Conservation (phyloP, 1,140 invertebrate genomes). For the Eumaeus atala region DNA sequence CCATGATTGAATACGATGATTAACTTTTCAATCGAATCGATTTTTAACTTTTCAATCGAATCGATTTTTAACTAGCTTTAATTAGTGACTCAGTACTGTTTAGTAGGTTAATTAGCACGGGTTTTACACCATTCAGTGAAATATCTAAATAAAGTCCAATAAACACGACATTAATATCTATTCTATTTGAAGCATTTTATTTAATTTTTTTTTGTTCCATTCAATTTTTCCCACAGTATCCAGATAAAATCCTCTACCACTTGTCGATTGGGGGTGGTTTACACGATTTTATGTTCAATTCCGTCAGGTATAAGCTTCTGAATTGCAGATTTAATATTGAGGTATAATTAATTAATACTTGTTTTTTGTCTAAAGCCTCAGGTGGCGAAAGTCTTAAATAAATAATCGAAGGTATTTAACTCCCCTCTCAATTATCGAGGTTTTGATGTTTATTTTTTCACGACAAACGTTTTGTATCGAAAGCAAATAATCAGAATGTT, state of each 20-base stretch:
- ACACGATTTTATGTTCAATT: conserved; percentile 23
- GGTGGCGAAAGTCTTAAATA: conserved; percentile 57
- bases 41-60: too few relatives aligned
- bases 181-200: conserved; percentile 3
- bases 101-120: too few relatives aligned
- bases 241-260: conserved; percentile 20
- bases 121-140: not conserved
- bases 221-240: conserved; percentile 30
- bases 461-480: conserved; percentile 34
- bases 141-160: conserved; percentile 1
- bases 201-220: conserved; percentile 10
- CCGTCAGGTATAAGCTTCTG: conserved; percentile 13
- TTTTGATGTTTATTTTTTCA: conserved; percentile 32
- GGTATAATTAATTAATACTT: conserved; percentile 46
- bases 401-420: conserved; percentile 56
- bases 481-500: conserved; percentile 16
- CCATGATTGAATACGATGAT: conserved; percentile 5
- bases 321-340: conserved; percentile 10
- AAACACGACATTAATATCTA: conserved; percentile 4
- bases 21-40: too few relatives aligned
- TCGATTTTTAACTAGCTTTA: too few relatives aligned
- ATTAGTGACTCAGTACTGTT: too few relatives aligned
- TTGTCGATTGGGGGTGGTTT: not conserved
- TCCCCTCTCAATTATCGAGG: conserved; percentile 45
- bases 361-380: conserved; percentile 54